Base-by-base conservation (phyloP, 2,797 vertebrate genomes). In the Arctocebus calabarensis region DNA sequence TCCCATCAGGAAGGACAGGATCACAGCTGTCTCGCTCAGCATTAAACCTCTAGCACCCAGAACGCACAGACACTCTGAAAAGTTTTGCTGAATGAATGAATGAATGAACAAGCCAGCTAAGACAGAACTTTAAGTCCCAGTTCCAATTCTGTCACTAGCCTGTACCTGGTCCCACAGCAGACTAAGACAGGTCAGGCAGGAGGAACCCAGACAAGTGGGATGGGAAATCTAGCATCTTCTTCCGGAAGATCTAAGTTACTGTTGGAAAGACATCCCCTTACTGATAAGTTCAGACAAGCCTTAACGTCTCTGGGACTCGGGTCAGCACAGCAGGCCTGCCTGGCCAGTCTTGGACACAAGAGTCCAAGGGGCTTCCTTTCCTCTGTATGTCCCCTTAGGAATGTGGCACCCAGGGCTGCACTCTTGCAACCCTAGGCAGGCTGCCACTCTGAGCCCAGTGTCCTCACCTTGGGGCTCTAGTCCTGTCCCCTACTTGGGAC, bases 401-500 rank as follows among this genome's bases (percentile, higher is more conserved):
- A 5, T 13, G 19, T 4, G 11, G 13, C 23, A 17, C 19, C 9
- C 14, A 4, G 29, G 17, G 40, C 29, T 10, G 1, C 9, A 32
- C 27, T 5, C 23, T n/a, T 10, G 9, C 55, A 43, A 55, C 19
- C 68, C 12, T 20, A 13, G 11, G 32, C 7, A 0, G 2, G 9
- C 17, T 55, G 10, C 29, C 66, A 22, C n/a, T 45, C 75, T n/a
- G 20, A 59, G 62, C 52, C 48, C 8, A 6, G 29, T 8, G 29
- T 87, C 25, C n/a, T 57, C 11, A 1, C 43, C 64, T 11, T 14
- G 40, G 32, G 16, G 17, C 2, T 10, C 27, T 23, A 23, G 5
- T 23, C 77, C 19, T 66, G 29, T 57, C 77, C 22, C n/a, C 5
- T 40, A 57, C 16, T 10, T 11, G 4, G 43, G 29, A 57, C 34